Evolutionary conservation across 2,888 invertebrate species (phyloP), one percentile per base, ranked within the genome.

Genomic region (Mesochorus sp.): DNA sequence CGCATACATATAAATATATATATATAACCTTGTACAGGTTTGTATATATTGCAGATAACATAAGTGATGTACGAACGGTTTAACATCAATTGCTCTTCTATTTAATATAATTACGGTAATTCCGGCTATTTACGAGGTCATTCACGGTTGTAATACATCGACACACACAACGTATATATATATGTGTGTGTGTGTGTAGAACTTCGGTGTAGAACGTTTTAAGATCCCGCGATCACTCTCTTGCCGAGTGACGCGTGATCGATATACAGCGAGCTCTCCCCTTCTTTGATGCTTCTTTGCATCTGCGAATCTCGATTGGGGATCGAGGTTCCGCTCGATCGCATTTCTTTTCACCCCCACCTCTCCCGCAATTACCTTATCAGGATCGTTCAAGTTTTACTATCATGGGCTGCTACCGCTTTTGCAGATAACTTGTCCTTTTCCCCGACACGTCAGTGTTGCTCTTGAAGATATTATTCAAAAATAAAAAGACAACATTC

Each of bases 101-200:
- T 79, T 80, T 80, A 67, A 76, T n/a, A n/a, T 85, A 84, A 85
- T 85, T 83, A 82, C 80, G 74, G 84, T 80, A 84, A 85, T 85
- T 82, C 80, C 76, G 73, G 74, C 72, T 70, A 81, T 85, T 84
- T 85, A 84, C 84, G 44, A 76, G 83, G 81, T 78, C 75, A 81
- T 81, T 82, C 80, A 72, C 57, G 26, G 77, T 57, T 75, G 66
- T 75, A 75, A 78, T 47, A 37, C 57, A 53, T 28, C 34, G 12
- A n/a, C 42, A 14, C 17, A 42, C 42, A n/a, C n/a, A n/a, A n/a
- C 21, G 0, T 8, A 14, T 6, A 26, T 47, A 47, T 28, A 17
- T 17, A 26, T 39, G 24, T n/a, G 14, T 8, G 8, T 4, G 10
- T 8, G 10, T 10, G 10, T 3, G 5, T 14, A n/a, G 19, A 24